Evolutionary conservation across 2,797 vertebrate genomes (phyloP), one percentile per base, ranked within the genome.

Genomic region (Thripadectes ignobilis): DNA sequence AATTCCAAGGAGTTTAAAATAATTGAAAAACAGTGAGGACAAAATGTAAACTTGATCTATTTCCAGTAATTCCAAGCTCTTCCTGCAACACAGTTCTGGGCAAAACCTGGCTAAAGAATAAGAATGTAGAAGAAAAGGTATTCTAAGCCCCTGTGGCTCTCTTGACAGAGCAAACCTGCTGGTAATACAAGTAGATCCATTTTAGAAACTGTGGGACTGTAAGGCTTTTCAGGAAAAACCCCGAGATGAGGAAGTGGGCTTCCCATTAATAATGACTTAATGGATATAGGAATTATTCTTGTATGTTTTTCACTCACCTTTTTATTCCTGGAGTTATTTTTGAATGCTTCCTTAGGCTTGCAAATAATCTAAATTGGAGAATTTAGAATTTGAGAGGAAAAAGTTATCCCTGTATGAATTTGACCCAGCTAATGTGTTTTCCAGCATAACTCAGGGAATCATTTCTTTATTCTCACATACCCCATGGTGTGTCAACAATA

Each of bases 401-500:
- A 41, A n/a, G 13, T 11, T 0, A 34, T 23, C 21, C 78, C 41
- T 49, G 2, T 14, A 14, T 32, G n/a, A 79, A 34, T 94, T 39
- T 52, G 68, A 57, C 69, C 8, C 36, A 65, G 41, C 12, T 43
- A 46, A 29, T 48, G 14, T 14, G 19, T 65, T 93, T 84, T 52
- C 74, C 16, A 36, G 66, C 21, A 17, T 68, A 39, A 15, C 20
- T 71, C 48, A 58, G 24, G 30, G 34, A 59, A 32, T 49, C 1
- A 0, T 82, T 59, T 85, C 43, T 23, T 66, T 79, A 61, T 66
- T 18, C 12, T 48, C 30, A 23, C 9, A 1, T n/a, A 29, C 11
- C 11, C 39, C 4, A 0, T 30, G 38, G 32, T 38, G 8, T 23
- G 19, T 38, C 34, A 34, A 1, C 38, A n/a, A 9, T 29, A 32